Base-by-base conservation (phyloP, 2,113 vertebrate species). In the Tursiops truncatus region DNA sequence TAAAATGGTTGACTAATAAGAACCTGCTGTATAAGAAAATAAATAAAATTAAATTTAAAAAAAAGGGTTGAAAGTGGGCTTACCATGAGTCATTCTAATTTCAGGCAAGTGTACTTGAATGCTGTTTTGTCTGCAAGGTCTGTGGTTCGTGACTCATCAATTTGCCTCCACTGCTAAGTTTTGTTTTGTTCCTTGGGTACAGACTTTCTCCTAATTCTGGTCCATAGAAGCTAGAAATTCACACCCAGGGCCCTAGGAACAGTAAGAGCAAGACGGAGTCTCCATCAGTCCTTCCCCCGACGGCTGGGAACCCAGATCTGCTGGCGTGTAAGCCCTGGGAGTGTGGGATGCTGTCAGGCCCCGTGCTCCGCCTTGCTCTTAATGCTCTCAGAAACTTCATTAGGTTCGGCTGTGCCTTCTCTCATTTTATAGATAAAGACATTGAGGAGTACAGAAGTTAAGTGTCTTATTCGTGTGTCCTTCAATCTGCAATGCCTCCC, bases 251-350 rank as follows among this genome's bases (percentile, higher is more conserved):
- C 83, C 20, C 56, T 67, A n/a, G 33, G 21, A 8, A 17, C 50
- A 56, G 23, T 68, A 38, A 60, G 1, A 80, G 38, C 60, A 5
- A 23, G 47, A 74, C 38, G n/a, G 63, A 18, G 8, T 47, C 28
- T 68, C 38, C 28, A 17, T 12, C 67, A 33, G 18, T 2, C 26
- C 31, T 76, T 0, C 33, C 10, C 14, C 0, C 15, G 0, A 3
- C 25, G 3, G 1, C 6, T n/a, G n/a, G 71, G 85, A 73, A 71
- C 31, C n/a, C 11, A 25, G n/a, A 8, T 18, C 31, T 23, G 3
- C 56, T 10, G 12, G 31, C 36, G n/a, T 11, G 0, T 18, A 12
- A 38, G n/a, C 4, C 50, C 25, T 20, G 17, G 2, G 1, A 20
- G 38, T 31, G 18, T 6, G 6, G 14, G 2, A 18, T 58, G 36